These are phyloP conservation scores for Myanophis thanlyinensis DNA, from an alignment of 2,113 vertebrate species.

Conservation along the genomic window DNA sequence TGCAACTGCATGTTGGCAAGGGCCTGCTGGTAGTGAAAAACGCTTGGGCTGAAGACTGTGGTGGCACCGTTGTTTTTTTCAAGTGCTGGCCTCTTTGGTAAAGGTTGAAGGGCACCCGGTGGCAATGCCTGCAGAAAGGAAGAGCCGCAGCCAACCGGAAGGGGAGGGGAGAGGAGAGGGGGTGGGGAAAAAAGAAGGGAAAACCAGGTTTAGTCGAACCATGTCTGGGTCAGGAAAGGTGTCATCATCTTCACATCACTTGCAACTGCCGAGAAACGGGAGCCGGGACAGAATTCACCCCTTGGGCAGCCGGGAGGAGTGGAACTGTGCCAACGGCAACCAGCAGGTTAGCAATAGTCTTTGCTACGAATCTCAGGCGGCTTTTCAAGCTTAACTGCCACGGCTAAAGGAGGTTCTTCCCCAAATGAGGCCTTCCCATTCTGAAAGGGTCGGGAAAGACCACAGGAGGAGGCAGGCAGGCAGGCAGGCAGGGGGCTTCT, in stretches of 20 bases:
- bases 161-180: background rate
- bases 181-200: background rate
- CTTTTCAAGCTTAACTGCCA: background rate
- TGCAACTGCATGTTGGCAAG: slow-evolving; percentile 95
- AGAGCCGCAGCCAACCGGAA: background rate
- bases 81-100: slow-evolving; percentile 91
- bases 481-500: background rate
- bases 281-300: slow-evolving; percentile 6
- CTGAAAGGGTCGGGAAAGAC: background rate
- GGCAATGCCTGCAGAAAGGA: slow-evolving; percentile 75
- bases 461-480: too few relatives aligned
- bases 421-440: background rate
- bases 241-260: background rate
- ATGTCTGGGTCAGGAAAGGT: background rate
- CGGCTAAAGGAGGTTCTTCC: background rate
- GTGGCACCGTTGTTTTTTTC: slow-evolving; percentile 93
- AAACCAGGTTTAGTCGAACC: slow-evolving; percentile 4
- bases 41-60: slow-evolving; percentile 88
- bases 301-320: slow-evolving; percentile 36
- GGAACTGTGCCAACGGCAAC: background rate
- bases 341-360: background rate
- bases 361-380: background rate
- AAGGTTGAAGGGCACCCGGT: slow-evolving; percentile 80
- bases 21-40: slow-evolving; percentile 98
- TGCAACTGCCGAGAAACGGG: background rate